Conservation (phyloP, 2,113 vertebrate species). For the Hypanus sabinus region DNA sequence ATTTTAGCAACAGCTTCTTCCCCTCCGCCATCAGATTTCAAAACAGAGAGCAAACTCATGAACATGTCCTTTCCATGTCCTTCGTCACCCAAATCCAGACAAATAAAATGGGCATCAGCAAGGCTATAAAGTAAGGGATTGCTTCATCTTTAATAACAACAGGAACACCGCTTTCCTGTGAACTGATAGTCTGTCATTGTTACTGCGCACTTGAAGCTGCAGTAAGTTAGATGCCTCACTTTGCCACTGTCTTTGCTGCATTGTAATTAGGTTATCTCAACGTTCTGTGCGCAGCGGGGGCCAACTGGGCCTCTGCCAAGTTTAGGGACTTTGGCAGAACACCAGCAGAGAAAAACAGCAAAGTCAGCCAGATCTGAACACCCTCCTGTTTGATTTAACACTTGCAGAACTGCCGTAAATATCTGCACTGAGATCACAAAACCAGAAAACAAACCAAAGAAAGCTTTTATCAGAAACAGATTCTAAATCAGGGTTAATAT, state of each 20-base stretch:
- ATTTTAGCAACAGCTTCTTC: too few species aligned
- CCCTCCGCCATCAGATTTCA: too few species aligned
- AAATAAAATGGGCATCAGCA: too few species aligned
- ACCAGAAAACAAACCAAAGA: background rate
- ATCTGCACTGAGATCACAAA: background rate
- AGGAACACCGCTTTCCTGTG: background rate
- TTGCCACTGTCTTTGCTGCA: background rate
- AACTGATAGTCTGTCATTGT: background rate
- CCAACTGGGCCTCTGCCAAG: background rate
- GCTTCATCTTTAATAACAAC: background rate
- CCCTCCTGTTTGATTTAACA: background rate
- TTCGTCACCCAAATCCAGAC: too few species aligned
- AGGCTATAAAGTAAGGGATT: background rate
- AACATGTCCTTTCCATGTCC: too few species aligned
- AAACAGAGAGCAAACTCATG: too few species aligned
- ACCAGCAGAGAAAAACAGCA: background rate
- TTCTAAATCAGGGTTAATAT: too few species aligned
- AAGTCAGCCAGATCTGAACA: background rate
- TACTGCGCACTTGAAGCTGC: background rate
- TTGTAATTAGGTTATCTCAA: background rate
- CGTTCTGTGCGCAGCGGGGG: background rate
- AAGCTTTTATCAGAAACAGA: too few species aligned
- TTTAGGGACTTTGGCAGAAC: slow-evolving; percentile 9
- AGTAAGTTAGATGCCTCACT: background rate
- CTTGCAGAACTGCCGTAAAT: background rate